phyloP scores from a whole-genome alignment of 2,888 invertebrate genomes.

The Thumatha senex region DNA sequence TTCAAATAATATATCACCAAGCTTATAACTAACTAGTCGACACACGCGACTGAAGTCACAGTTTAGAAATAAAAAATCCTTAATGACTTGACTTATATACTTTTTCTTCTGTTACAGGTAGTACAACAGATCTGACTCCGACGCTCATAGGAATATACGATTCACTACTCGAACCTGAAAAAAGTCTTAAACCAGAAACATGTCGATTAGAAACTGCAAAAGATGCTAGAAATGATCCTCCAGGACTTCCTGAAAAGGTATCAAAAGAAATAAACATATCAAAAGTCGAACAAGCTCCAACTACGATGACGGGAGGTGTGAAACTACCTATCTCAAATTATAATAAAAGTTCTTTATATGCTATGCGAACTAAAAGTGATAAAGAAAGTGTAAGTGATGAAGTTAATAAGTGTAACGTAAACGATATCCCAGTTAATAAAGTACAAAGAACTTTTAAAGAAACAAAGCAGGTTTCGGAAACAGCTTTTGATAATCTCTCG shows the following conservation, averaged over 20 bases:
- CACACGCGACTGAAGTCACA: too few relatives aligned
- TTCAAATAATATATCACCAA: not conserved
- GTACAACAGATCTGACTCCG: conserved; percentile 93
- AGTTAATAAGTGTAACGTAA: conserved; percentile 54
- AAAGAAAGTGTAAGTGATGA: conserved; percentile 62
- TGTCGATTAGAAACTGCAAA: conserved; percentile 67
- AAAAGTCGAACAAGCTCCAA: conserved; percentile 45
- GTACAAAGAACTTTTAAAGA: conserved; percentile 68
- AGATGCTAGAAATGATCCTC: conserved; percentile 79
- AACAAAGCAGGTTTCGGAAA: conserved; percentile 49
- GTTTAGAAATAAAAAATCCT: too few relatives aligned
- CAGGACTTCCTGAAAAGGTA: conserved; percentile 48
- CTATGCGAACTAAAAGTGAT: conserved; percentile 73
- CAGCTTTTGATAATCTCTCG: conserved; percentile 81
- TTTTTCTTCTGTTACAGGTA: conserved; percentile 86
- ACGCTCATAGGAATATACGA: conserved; percentile 94
- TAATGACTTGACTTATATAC: too few relatives aligned
- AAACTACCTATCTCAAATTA: conserved; percentile 69
- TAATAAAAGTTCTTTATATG: conserved; percentile 73
- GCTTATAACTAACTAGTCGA: not conserved
- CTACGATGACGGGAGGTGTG: conserved; percentile 66
- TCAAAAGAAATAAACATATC: conserved; percentile 44
- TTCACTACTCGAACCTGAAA: conserved; percentile 85
- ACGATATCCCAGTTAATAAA: conserved; percentile 57
- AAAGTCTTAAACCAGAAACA: conserved; percentile 61